Evolutionary conservation across 2,888 invertebrate species (phyloP), one percentile per base, ranked within the genome.

Genomic region (Baccha elongata): DNA sequence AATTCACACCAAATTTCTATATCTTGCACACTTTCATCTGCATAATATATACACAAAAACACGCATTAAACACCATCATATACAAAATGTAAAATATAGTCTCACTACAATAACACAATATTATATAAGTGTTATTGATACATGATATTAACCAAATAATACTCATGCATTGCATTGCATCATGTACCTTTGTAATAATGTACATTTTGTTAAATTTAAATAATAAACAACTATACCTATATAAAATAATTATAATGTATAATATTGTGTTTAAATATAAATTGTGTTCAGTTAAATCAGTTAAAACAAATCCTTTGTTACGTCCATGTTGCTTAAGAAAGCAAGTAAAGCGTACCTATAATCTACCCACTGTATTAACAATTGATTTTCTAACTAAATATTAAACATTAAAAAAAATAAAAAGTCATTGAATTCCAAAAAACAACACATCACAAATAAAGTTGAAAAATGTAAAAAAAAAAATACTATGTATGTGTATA

Each of bases 401-500:
- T 35, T 8, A 11, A 8, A 4, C 10, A 35, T 35, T 35, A 8
- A 6, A 35, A 35, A 35, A 10, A 17, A n/a, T n/a, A 32, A 46
- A 26, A 15, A 19, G 13, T 37, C 11, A 6, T 52, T 15, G 13
- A 15, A 11, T 1, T 29, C 37, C 6, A 37, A 19, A 64, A 15
- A 8, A 53, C 44, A 44, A n/a, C 1, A 26, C 21, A 29, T 35
- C 11, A 53, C 2, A 6, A 2, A 32, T 13, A 35, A 13, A 19
- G 17, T 44, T 23, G 8, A 75, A 53, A 17, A 13, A 58, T 10
- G 29, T 32, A 46, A 48, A 40, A 52, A 15, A 35, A 50, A 17
- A 35, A 55, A 6, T 62, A 62, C 17, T 58, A 32, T 46, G 65
- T 67, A 67, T 48, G 53, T 79, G 79, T 72, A 72, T 67, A 78